These are phyloP conservation scores for Embiotoca jacksoni DNA, from an alignment of 2,113 vertebrate genomes.

Conservation along the genomic window DNA sequence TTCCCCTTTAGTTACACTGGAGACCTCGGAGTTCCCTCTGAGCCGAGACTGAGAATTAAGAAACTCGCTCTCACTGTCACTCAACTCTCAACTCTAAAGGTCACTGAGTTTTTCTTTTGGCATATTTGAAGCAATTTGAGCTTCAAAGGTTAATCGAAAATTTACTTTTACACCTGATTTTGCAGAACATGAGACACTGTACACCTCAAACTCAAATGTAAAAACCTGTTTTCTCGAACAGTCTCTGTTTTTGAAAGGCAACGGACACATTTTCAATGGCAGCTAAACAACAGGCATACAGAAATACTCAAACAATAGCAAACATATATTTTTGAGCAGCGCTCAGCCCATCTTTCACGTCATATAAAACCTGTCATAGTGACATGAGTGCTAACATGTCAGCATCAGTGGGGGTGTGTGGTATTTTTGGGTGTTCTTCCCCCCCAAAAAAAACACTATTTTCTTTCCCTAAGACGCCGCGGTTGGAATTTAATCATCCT, in stretches of 20 bases:
- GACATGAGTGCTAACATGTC: slow-evolving; percentile 30
- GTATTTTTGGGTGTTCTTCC: slow-evolving; percentile 32
- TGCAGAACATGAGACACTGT: neutral
- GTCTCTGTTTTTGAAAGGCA: slow-evolving; percentile 19
- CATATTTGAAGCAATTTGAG: slow-evolving; percentile 1
- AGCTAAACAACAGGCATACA: slow-evolving; percentile 18
- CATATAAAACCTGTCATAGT: slow-evolving; percentile 14
- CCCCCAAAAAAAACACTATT: neutral
- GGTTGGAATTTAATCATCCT: slow-evolving; percentile 37
- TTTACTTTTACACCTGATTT: slow-evolving; percentile 1
- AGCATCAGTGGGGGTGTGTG: slow-evolving; percentile 2
- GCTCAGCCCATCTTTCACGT: neutral
- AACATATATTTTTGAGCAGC: slow-evolving; percentile 39
- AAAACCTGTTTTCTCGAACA: slow-evolving; percentile 4
- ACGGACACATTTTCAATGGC: slow-evolving; percentile 17
- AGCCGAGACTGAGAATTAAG: slow-evolving; percentile 16
- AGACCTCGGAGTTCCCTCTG: slow-evolving; percentile 25
- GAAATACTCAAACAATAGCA: slow-evolving; percentile 24
- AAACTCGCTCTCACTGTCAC: slow-evolving; percentile 14
- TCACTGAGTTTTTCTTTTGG: slow-evolving; percentile 25
- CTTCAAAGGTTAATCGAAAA: slow-evolving; percentile 19
- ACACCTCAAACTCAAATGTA: neutral
- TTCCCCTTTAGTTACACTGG: slow-evolving; percentile 6
- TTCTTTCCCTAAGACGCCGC: slow-evolving; percentile 6
- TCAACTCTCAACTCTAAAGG: slow-evolving; percentile 37